Conservation (phyloP, 2,113 vertebrate genomes). For the Podarcis cretensis region DNA sequence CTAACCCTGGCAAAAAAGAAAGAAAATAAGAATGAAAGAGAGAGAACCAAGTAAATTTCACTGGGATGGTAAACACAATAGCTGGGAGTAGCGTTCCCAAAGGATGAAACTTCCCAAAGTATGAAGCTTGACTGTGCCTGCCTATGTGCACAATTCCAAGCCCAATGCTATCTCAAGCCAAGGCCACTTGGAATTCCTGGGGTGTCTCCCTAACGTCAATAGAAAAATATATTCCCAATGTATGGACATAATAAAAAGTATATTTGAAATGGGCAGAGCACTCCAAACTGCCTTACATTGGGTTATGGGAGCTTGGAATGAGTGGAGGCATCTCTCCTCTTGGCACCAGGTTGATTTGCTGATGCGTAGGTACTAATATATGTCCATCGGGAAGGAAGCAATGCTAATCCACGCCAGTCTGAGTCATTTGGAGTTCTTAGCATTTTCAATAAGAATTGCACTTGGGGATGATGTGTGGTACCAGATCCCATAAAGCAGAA, state of each 20-base stretch:
- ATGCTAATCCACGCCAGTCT: rapidly evolving
- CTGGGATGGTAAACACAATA: neutral
- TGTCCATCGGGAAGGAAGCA: rapidly evolving
- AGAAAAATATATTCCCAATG: neutral
- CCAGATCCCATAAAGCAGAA: neutral
- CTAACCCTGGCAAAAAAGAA: neutral
- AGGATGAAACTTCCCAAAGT: slow-evolving; percentile 1
- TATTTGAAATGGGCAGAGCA: too few species aligned
- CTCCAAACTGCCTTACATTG: too few species aligned
- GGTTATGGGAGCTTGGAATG: too few species aligned
- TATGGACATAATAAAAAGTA: neutral
- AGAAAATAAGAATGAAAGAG: neutral
- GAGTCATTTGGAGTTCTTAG: neutral
- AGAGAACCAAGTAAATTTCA: neutral
- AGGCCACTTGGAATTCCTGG: neutral
- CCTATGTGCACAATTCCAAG: neutral
- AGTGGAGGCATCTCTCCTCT: too few species aligned
- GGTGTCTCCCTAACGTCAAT: neutral
- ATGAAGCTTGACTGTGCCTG: neutral
- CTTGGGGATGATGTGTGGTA: neutral
- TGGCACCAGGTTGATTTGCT: too few species aligned
- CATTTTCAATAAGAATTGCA: neutral
- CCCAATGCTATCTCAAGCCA: neutral
- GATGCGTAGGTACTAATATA: neutral
- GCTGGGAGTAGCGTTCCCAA: neutral